These are phyloP conservation scores for Decapterus maruadsi DNA, from an alignment of 2,797 vertebrate genomes.

Conservation along the genomic window DNA sequence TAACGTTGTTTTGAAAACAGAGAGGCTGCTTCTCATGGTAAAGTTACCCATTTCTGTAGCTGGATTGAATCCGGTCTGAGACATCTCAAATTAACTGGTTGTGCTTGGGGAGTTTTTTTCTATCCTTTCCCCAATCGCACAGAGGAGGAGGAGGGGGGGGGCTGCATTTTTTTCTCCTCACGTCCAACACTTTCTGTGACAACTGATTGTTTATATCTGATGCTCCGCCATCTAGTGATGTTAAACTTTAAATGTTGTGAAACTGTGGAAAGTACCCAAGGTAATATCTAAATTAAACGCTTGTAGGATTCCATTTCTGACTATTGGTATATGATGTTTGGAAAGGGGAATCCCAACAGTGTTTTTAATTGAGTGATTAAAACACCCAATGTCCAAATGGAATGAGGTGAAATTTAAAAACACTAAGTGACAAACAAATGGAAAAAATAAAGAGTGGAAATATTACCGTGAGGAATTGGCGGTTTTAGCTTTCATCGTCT, in stretches of 20 bases:
- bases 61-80: no score
- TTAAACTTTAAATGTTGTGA: neutral
- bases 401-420: neutral
- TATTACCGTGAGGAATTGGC: conserved; percentile 59
- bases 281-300: neutral
- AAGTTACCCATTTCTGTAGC: no score
- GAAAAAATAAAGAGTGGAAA: neutral
- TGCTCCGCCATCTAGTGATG: no score
- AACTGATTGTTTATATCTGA: no score
- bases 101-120: no score
- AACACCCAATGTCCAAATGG: neutral
- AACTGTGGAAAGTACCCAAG: neutral
- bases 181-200: no score
- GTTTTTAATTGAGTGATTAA: neutral
- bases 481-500: conserved; percentile 90
- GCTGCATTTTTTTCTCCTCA: no score
- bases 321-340: neutral
- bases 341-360: neutral
- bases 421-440: neutral
- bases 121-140: no score
- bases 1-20: no score
- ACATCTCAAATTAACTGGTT: no score
- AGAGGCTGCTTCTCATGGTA: no score
- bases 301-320: neutral
- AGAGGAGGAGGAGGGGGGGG: no score